These are phyloP conservation scores for Temnothorax rugatulus DNA, from an alignment of 2,888 invertebrate species.

Conservation along the genomic window DNA sequence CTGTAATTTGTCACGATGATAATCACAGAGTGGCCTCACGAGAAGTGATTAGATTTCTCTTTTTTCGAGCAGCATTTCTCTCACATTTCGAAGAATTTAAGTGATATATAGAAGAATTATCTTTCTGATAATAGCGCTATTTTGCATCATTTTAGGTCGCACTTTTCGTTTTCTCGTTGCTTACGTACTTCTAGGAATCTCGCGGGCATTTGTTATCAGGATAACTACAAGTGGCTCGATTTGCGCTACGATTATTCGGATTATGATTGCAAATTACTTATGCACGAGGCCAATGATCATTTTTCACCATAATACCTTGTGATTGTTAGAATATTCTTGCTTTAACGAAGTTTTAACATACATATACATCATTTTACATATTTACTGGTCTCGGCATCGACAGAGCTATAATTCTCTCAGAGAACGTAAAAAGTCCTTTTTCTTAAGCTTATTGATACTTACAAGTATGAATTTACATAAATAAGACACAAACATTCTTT, in stretches of 20 bases:
- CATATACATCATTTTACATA: not conserved
- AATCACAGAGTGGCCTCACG: slow-evolving; percentile 47
- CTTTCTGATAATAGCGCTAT: not conserved
- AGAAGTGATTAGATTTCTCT: slow-evolving; percentile 26
- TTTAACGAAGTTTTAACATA: not conserved
- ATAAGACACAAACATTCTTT: not conserved
- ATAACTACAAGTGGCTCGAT: not conserved
- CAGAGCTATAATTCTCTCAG: not conserved
- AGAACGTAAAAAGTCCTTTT: not conserved
- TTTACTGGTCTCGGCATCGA: not conserved
- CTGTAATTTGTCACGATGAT: slow-evolving; percentile 51
- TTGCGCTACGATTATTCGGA: slow-evolving; percentile 1
- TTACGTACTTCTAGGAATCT: slow-evolving; percentile 8
- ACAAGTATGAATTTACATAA: not conserved
- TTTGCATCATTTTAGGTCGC: slow-evolving; percentile 20
- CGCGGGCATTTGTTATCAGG: slow-evolving; percentile 19
- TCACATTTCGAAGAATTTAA: slow-evolving; percentile 31
- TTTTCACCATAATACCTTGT: not conserved
- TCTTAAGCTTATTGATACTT: not conserved
- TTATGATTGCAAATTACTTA: slow-evolving; percentile 35
- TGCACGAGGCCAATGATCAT: slow-evolving; percentile 1
- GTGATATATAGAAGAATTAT: slow-evolving; percentile 25
- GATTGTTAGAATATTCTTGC: not conserved
- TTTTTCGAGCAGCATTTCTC: slow-evolving; percentile 54
- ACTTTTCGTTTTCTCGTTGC: slow-evolving; percentile 15